Percentiles rank a stretch among this genome's conserved stretches.
Evolutionary conservation across 2,797 vertebrate species (phyloP).

Genomic region (Anabacerthia variegaticeps): DNA sequence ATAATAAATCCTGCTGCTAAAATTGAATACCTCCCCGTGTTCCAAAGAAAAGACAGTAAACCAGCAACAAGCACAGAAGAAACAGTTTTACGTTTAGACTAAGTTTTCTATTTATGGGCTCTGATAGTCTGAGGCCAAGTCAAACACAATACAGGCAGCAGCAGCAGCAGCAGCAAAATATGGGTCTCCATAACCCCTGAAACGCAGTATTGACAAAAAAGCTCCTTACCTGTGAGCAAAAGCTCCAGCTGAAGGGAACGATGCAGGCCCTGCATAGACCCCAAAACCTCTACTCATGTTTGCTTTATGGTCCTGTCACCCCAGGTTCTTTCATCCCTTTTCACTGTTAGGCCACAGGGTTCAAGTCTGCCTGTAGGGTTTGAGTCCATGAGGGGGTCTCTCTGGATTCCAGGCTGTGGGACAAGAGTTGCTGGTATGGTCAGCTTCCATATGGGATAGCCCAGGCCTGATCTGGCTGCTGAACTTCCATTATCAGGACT

Average conservation of each 20-base stretch:
- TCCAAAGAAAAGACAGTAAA: neutral
- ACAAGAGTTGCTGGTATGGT: neutral
- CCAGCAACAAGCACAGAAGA: neutral
- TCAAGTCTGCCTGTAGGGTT: neutral
- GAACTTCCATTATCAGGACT: fast-evolving
- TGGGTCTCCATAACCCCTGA: neutral
- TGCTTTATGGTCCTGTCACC: neutral
- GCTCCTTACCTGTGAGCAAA: neutral
- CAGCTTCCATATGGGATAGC: neutral
- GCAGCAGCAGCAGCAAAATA: neutral
- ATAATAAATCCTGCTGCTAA: constrained; percentile 28
- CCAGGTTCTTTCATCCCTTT: neutral
- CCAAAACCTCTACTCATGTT: neutral
- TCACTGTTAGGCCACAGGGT: neutral
- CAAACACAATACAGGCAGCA: neutral
- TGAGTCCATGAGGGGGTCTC: neutral
- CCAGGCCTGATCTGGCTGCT: neutral
- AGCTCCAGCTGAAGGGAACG: neutral
- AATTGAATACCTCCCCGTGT: neutral
- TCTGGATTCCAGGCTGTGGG: fast-evolving
- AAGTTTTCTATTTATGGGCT: constrained; percentile 22
- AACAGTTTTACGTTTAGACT: neutral
- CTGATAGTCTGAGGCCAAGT: neutral
- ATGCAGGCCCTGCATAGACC: neutral
- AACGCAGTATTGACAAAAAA: fast-evolving